Conservation (phyloP, 2,888 invertebrate genomes). For the Andrena fulva region DNA sequence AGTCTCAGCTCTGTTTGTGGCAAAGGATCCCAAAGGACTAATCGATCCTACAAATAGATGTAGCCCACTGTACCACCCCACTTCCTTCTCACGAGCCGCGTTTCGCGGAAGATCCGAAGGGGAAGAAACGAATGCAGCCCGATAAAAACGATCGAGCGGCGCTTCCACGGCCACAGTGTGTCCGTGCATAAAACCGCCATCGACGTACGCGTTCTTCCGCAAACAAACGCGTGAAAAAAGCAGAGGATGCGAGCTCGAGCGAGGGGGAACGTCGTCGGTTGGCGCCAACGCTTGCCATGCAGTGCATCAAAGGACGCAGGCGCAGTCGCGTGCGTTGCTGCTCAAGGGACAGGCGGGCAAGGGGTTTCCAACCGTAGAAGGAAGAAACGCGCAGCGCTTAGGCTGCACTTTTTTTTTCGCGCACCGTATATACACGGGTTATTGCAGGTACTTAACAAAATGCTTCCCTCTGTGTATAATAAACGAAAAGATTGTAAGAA, state of each 20-base stretch:
- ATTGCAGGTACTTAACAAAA: conserved; percentile 45
- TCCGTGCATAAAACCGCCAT: background rate
- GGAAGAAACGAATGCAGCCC: background rate
- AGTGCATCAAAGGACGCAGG: conserved; percentile 11
- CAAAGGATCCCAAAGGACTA: too few relatives aligned
- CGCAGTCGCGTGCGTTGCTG: conserved; percentile 31
- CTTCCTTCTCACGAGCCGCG: background rate
- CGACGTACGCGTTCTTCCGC: conserved; percentile 32
- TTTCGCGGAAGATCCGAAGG: conserved; percentile 15
- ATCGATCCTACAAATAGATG: too few relatives aligned
- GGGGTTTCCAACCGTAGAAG: conserved; percentile 40
- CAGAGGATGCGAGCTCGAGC: background rate
- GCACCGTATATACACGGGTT: conserved; percentile 28
- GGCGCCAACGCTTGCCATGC: conserved; percentile 48
- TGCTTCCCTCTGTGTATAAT: conserved; percentile 33
- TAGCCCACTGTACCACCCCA: background rate
- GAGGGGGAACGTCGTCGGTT: conserved; percentile 21
- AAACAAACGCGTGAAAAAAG: conserved; percentile 21
- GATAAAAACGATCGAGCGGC: conserved; percentile 27
- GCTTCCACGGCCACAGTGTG: conserved; percentile 19
- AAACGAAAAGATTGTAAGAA: too few relatives aligned
- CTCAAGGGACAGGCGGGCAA: background rate
- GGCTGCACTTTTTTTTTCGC: conserved; percentile 48
- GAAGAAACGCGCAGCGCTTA: conserved; percentile 36
- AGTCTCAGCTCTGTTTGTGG: too few relatives aligned